These are phyloP conservation scores for Bombus pascuorum DNA, from an alignment of 1,140 invertebrate genomes.

Conservation along the genomic window DNA sequence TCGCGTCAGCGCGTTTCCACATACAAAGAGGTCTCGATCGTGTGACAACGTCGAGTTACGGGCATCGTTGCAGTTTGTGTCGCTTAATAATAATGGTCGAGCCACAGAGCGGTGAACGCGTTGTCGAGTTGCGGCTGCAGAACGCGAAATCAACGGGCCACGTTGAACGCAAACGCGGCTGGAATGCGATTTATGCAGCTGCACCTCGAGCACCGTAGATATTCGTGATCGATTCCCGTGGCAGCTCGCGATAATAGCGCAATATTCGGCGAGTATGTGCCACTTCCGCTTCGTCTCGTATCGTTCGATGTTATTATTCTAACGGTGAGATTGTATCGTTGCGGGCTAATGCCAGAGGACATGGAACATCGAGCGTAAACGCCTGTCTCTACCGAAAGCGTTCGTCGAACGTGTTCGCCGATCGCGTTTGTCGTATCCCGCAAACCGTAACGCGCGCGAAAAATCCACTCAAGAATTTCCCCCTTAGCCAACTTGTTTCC, in stretches of 20 bases:
- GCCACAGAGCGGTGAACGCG: conserved; percentile 32
- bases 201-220: conserved; percentile 33
- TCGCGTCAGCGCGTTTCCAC: background rate
- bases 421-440: too few species aligned
- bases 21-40: background rate
- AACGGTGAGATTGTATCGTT: conserved; percentile 26
- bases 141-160: conserved; percentile 53
- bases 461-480: too few species aligned
- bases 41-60: background rate
- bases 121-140: conserved; percentile 49
- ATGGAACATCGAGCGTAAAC: too few species aligned
- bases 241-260: conserved; percentile 31
- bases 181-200: conserved; percentile 63
- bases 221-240: conserved; percentile 55
- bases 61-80: conserved; percentile 10
- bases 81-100: conserved; percentile 58
- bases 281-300: conserved; percentile 4
- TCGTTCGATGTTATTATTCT: conserved; percentile 52
- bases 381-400: too few species aligned
- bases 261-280: conserved; percentile 16
- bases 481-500: too few species aligned
- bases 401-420: too few species aligned
- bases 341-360: conserved; percentile 17
- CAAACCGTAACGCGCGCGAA: too few species aligned
- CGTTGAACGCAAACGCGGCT: conserved; percentile 56